Percentiles rank a stretch among this genome's conserved stretches.
Evolutionary conservation across 2,888 invertebrate species (phyloP).

Genomic region (Caenorhabditis auriculariae): DNA sequence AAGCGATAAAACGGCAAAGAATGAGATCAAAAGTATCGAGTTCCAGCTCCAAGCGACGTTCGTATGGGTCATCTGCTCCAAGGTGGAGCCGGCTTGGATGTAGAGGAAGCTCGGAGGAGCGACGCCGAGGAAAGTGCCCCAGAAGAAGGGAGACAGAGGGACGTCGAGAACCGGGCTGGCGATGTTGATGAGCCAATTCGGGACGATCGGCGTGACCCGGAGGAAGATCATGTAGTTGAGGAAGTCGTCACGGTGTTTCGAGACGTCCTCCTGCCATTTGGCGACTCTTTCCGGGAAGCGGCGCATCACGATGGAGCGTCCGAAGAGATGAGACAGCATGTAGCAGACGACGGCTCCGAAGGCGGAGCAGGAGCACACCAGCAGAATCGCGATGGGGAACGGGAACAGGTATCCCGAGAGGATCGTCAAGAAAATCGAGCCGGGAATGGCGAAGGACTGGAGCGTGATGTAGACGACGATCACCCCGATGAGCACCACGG

Average conservation of each 20-base stretch:
- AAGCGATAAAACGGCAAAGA: constrained; percentile 81
- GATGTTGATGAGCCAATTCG: constrained; percentile 98
- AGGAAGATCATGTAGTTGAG: constrained; percentile 95
- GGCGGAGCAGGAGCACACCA: constrained; percentile 84
- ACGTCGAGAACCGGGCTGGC: constrained; percentile 95
- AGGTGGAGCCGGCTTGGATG: constrained; percentile 93
- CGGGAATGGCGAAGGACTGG: constrained; percentile 99
- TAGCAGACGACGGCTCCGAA: constrained; percentile 94
- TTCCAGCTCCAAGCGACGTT: constrained; percentile 72
- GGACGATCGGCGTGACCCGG: constrained; percentile 92
- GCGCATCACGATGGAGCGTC: constrained; percentile 75
- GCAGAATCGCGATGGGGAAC: constrained; percentile 81
- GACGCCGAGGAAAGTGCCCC: constrained; percentile 94
- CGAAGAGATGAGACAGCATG: constrained; percentile 84
- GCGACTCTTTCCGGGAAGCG: constrained; percentile 81
- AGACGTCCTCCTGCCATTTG: constrained; percentile 77
- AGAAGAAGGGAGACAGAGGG: constrained; percentile 84
- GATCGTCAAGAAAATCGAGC: constrained; percentile 94
- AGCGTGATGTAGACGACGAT: constrained; percentile 89
- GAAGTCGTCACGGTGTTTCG: constrained; percentile 81
- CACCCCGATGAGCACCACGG: constrained; percentile 77
- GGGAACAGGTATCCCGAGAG: constrained; percentile 94
- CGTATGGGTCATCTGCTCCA: constrained; percentile 86
- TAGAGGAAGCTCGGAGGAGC: constrained; percentile 96
- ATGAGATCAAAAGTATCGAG: constrained; percentile 68